Base-by-base conservation (phyloP, 2,888 invertebrate genomes). In the Drosophila subsilvestris region DNA sequence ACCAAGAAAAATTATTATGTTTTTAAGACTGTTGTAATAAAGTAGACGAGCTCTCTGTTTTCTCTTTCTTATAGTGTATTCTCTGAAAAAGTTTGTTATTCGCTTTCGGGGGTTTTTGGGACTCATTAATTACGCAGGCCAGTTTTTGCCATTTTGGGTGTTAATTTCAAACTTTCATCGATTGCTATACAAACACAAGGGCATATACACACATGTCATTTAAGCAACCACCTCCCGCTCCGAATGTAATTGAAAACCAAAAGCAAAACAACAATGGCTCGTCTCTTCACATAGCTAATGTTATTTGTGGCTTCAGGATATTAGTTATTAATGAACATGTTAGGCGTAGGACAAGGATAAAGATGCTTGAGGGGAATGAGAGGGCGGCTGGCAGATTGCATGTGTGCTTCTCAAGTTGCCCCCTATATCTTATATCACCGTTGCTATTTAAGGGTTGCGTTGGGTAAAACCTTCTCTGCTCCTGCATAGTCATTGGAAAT, bases 161-260 rank as follows among this genome's bases (percentile, higher is more conserved):
- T 84, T 84, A 86, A 88, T 84, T 84, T 84, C 83, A 88, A 84
- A 84, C 83, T 84, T 84, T 88, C 80, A 84, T 84, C 86, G 88
- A 85, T 79, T 70, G 75, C 49, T 62, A 51, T 49, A 73, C 51
- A 60, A 54, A 59, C 62, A 61, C 53, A 73, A 54, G 66, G 27
- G 59, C 51, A 45, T 12, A 42, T 17, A 63, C 58, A 74, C 48
- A 50, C 50, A 63, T 63, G 75, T 66, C 73, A 76, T 76, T 70
- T 68, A 70, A 68, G 63, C 49, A 45, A 44, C 37, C 25, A 20
- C 47, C 62, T 74, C 82, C 76, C 72, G 74, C 75, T 82, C 74
- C 82, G 74, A 63, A 70, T 86, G 83, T 88, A 88, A 84, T 80
- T 88, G 83, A 84, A 84, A 84, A 82, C 83, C 83, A 79, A 86